These are phyloP conservation scores for Hirundo rustica DNA, from an alignment of 2,797 vertebrate genomes.

Conservation along the genomic window DNA sequence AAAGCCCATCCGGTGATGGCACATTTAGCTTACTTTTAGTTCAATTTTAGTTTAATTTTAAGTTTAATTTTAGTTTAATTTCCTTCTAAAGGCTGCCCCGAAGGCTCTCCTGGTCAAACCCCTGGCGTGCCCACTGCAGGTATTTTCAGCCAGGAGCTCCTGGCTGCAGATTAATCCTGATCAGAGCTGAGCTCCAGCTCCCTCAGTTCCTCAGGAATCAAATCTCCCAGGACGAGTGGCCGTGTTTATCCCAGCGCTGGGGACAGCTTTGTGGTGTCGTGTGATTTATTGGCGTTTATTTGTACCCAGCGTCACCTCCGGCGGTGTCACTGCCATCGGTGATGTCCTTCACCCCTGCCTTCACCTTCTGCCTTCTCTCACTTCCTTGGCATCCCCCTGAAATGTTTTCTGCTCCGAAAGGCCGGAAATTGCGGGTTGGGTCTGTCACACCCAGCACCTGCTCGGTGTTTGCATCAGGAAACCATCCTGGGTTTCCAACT, in stretches of 20 bases:
- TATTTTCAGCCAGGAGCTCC: not conserved
- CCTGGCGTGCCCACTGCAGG: rapidly evolving
- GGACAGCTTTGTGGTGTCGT: not conserved
- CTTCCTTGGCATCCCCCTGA: not conserved
- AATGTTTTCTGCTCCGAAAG: not conserved
- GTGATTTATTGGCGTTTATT: not conserved
- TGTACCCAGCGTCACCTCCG: not conserved
- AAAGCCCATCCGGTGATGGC: not conserved
- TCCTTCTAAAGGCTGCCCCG: rapidly evolving
- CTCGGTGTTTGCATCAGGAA: not conserved
- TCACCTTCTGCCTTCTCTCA: not conserved
- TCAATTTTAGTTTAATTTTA: not conserved
- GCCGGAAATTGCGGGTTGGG: not conserved
- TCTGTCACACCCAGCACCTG: not conserved
- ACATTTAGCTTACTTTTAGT: not conserved
- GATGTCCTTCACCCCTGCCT: not conserved
- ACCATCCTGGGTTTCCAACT: not conserved
- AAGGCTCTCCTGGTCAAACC: rapidly evolving
- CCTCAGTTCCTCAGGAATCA: not conserved
- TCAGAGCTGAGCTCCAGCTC: not conserved
- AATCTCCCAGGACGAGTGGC: not conserved
- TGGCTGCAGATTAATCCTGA: not conserved
- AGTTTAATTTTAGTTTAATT: not conserved
- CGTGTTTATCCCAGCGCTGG: not conserved
- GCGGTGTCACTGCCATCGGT: rapidly evolving